Percentiles rank a stretch among this genome's conserved stretches.
These are phyloP conservation scores for Megatriorchis doriae DNA, from an alignment of 2,113 vertebrate species.

Conservation along the genomic window DNA sequence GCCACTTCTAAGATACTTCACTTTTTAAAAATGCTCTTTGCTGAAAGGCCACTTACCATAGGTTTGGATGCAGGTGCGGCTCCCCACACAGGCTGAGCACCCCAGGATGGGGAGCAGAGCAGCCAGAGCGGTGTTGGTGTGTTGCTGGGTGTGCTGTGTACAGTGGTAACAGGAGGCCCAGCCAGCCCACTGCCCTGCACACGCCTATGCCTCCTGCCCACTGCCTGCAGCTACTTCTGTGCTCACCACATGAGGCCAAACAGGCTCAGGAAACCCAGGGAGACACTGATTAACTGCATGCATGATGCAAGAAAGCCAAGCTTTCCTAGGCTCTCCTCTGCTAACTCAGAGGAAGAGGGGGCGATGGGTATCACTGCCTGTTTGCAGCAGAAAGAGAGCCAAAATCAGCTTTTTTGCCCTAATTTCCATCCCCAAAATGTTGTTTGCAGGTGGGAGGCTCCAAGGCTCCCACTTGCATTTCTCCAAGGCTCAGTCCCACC, in stretches of 20 bases:
- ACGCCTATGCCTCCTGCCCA: not conserved
- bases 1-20: not conserved
- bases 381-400: not conserved
- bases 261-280: not conserved
- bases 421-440: not conserved
- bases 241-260: not conserved
- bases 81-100: not conserved
- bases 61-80: not conserved
- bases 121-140: not conserved
- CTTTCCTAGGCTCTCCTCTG: not conserved
- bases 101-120: not conserved
- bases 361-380: not conserved
- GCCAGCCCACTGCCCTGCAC: not conserved
- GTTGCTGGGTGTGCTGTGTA: constrained; percentile 50
- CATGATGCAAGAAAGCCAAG: not conserved
- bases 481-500: not conserved
- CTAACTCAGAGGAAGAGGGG: not conserved
- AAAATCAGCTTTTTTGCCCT: not conserved
- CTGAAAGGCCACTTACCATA: constrained; percentile 40
- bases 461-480: not conserved
- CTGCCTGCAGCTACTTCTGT: not conserved
- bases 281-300: accelerated
- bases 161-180: not conserved
- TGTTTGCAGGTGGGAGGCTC: not conserved
- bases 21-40: not conserved